Base-by-base conservation (phyloP, 2,888 invertebrate genomes). In the Drosophila nr. fundita region DNA sequence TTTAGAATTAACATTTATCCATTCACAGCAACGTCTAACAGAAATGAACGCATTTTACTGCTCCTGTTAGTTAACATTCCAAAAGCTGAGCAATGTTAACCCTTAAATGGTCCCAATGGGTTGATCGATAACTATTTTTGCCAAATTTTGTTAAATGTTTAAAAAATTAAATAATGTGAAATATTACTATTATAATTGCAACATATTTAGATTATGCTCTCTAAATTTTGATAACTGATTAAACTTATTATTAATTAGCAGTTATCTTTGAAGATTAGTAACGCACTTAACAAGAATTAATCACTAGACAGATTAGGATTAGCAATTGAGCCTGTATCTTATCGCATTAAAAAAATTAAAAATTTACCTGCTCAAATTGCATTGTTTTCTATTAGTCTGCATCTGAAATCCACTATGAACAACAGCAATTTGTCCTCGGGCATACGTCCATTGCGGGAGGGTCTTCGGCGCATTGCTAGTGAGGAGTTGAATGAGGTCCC, bases 401-500 rank as follows among this genome's bases (percentile, higher is more conserved):
- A 70, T 45, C 27, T 32, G 38, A 32, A 29, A 50, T 40, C 8
- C 45, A 54, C 11, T 24, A 78, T 78, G 78, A 76, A 27, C 55
- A 42, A 38, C 10, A n/a, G 21, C 13, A 30, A 27, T 7, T 15
- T 50, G 13, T 29, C 27, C 10, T 2, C 24, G 21, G 61, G 49
- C 21, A 50, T 78, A 40, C 78, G 78, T 42, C 80, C 68, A 13
- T 15, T 78, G 13, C 67, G 78, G 4, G 77, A 78, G 6, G 68
- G 40, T 2, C 67, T 93, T 10, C 87, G 88, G 65, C 88, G 85
- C 64, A 92, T 92, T 59, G 94, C 94, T 6, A 89, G 84, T 30
- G 63, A 91, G n/a, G 94, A 94, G 74, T 76, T 95, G 15, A 93
- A 94, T 69, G 95, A 95, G 84, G 93, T 93, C 68, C 94, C 94